Evolutionary conservation across 2,888 invertebrate genomes (phyloP).

Genomic region (Ganaspis brasiliensis): DNA sequence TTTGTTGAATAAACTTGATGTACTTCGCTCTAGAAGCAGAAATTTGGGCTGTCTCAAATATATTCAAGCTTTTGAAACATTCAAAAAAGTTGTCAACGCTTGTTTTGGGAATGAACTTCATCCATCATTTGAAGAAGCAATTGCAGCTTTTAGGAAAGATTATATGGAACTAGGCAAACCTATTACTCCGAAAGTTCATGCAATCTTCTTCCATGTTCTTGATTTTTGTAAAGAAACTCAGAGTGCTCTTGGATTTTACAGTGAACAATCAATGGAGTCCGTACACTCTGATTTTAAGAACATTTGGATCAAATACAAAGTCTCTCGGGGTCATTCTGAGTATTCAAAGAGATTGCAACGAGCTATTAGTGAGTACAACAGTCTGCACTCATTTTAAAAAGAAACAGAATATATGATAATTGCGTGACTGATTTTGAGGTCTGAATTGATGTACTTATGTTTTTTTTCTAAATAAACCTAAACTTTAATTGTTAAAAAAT

Average conservation of each 20-base stretch:
- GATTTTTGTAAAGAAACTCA: slow-evolving; percentile 29
- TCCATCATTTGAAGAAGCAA: slow-evolving; percentile 7
- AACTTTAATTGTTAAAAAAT: too few species aligned
- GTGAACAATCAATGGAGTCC: slow-evolving; percentile 42
- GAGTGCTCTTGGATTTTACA: slow-evolving; percentile 36
- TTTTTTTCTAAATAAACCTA: too few species aligned
- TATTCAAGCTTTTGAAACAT: slow-evolving; percentile 18
- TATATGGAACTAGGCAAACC: slow-evolving; percentile 29
- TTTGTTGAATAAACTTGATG: slow-evolving; percentile 36
- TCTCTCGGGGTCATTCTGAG: slow-evolving; percentile 19
- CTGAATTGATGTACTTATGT: too few species aligned
- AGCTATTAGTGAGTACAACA: slow-evolving; percentile 36
- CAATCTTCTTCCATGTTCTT: slow-evolving; percentile 38
- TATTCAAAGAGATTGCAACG: slow-evolving; percentile 17
- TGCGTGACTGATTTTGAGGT: too few species aligned
- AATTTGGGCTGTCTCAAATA: slow-evolving; percentile 24
- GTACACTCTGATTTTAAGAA: slow-evolving; percentile 40
- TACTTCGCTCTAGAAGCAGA: slow-evolving; percentile 14
- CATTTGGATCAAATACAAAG: slow-evolving; percentile 39
- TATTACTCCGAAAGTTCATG: slow-evolving; percentile 46
- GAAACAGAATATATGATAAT: too few species aligned
- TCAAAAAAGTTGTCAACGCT: slow-evolving; percentile 13
- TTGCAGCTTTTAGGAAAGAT: slow-evolving; percentile 14
- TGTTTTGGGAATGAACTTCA: slow-evolving; percentile 29
- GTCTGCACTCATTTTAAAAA: too few species aligned